These are phyloP conservation scores for Crepidodera aurea DNA, from an alignment of 2,888 invertebrate species.

Conservation along the genomic window DNA sequence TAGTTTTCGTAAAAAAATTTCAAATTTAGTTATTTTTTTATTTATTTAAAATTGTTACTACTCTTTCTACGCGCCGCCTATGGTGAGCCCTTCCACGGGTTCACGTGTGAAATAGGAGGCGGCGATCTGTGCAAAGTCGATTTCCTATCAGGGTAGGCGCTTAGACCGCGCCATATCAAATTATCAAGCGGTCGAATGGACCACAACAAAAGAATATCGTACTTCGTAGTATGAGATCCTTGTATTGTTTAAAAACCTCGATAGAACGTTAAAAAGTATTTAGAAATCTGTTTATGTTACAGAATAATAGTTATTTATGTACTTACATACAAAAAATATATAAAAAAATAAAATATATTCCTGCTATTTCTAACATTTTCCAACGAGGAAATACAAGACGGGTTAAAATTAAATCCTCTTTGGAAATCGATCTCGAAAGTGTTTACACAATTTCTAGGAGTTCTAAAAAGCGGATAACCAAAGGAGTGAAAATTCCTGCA, in stretches of 20 bases:
- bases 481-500: background rate
- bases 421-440: background rate
- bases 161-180: conserved; percentile 44
- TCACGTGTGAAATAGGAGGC: conserved; percentile 43
- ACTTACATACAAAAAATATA: too few species aligned
- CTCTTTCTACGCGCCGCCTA: background rate
- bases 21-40: too few species aligned
- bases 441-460: background rate
- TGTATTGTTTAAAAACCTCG: too few species aligned
- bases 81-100: conserved; percentile 18
- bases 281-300: too few species aligned
- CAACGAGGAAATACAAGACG: too few species aligned
- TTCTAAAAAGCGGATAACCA: background rate
- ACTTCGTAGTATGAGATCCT: too few species aligned
- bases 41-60: too few species aligned
- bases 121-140: conserved; percentile 35
- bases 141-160: conserved; percentile 41
- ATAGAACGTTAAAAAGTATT: too few species aligned
- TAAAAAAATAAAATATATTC: too few species aligned
- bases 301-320: too few species aligned
- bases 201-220: conserved; percentile 23
- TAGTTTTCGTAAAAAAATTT: too few species aligned
- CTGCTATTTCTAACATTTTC: too few species aligned
- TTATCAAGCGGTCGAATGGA: conserved; percentile 42
- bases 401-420: background rate